These are phyloP conservation scores for Rhamnusium bicolor DNA, from an alignment of 2,888 invertebrate genomes.

Conservation along the genomic window DNA sequence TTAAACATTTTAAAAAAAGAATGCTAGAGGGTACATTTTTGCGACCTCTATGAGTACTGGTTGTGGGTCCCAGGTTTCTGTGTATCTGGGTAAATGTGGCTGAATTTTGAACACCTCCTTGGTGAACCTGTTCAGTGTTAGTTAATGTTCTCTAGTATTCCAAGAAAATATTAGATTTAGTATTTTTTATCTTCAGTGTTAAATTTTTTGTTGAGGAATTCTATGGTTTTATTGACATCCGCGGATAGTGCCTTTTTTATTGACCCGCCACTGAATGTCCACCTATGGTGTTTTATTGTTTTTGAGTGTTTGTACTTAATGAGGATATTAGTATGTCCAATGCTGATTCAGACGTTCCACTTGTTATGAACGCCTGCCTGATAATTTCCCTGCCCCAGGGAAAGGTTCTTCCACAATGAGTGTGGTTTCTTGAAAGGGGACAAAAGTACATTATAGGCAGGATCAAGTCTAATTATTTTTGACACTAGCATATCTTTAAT, in stretches of 20 bases:
- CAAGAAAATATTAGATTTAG: neutral
- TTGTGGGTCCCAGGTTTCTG: neutral
- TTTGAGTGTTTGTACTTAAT: constrained; percentile 46
- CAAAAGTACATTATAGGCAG: constrained; percentile 48
- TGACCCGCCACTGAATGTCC: neutral
- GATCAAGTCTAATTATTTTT: constrained; percentile 49
- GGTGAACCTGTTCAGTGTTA: neutral
- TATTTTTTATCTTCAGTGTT: neutral
- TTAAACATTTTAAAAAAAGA: neutral
- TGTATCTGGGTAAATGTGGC: neutral
- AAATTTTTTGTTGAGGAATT: neutral
- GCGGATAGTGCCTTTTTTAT: neutral
- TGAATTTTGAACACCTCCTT: neutral
- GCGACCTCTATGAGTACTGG: neutral
- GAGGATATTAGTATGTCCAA: constrained; percentile 49
- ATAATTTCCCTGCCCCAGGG: constrained; percentile 57
- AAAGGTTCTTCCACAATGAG: constrained; percentile 51
- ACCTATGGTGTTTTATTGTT: constrained; percentile 45
- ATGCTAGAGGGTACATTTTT: neutral
- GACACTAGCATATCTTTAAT: constrained; percentile 40
- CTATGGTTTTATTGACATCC: neutral
- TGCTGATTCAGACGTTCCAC: constrained; percentile 33
- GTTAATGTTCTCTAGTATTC: neutral
- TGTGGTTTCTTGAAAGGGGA: constrained; percentile 55
- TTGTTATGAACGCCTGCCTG: constrained; percentile 49